Evolutionary conservation across 2,797 vertebrate genomes (phyloP).

Genomic region (Sandelia bainsii): DNA sequence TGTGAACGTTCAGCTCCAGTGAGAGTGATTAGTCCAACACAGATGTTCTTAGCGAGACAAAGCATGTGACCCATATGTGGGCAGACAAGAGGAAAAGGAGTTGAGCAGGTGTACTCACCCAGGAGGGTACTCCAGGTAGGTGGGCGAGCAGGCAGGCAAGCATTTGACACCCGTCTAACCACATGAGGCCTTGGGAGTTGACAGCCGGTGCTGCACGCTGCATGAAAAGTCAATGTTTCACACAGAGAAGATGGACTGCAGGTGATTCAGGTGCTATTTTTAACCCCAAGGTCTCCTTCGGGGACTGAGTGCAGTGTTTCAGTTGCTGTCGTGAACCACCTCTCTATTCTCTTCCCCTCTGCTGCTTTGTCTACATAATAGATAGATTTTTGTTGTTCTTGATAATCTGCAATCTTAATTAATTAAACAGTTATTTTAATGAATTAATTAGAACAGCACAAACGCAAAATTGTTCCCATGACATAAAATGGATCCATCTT

Average conservation of each 20-base stretch:
- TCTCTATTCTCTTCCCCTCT: neutral
- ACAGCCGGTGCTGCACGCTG: slow-evolving; percentile 65
- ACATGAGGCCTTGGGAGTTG: slow-evolving; percentile 54
- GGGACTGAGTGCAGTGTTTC: slow-evolving; percentile 34
- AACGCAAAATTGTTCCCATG: no score
- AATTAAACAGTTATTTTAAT: no score
- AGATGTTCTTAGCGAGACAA: slow-evolving; percentile 48
- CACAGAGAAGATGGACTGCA: slow-evolving; percentile 67
- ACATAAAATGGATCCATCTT: no score
- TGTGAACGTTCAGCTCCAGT: slow-evolving; percentile 45
- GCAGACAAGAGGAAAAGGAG: neutral
- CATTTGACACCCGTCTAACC: slow-evolving; percentile 76
- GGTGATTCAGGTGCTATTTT: slow-evolving; percentile 72
- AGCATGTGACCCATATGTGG: slow-evolving; percentile 58
- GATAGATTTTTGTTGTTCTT: no score
- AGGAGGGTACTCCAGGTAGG: slow-evolving; percentile 53
- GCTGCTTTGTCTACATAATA: neutral
- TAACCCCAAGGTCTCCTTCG: slow-evolving; percentile 52
- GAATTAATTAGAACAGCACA: no score
- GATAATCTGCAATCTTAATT: no score
- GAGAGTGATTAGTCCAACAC: slow-evolving; percentile 66
- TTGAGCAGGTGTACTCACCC: slow-evolving; percentile 52
- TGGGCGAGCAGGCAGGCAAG: slow-evolving; percentile 41
- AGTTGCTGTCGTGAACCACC: slow-evolving; percentile 15
- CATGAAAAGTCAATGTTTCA: slow-evolving; percentile 64